phyloP scores from a whole-genome alignment of 2,797 vertebrate species.

The Molossus molossus region DNA sequence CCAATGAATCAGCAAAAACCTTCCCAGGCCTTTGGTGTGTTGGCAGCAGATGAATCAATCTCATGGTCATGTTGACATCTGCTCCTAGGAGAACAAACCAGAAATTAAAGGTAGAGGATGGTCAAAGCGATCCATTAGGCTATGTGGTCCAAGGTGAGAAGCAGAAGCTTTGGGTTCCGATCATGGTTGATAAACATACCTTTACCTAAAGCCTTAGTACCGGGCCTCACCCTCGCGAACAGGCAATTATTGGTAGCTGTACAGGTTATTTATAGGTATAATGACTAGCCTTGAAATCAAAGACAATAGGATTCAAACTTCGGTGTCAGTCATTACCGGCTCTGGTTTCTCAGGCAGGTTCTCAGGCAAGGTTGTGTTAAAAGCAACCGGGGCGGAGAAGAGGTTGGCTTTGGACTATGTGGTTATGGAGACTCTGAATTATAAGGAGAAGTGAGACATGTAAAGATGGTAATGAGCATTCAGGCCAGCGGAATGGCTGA shows the following conservation, averaged over 20 bases:
- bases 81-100: background rate
- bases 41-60: background rate
- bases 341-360: background rate
- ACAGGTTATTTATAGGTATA: background rate
- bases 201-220: background rate
- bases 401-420: background rate
- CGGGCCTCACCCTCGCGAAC: background rate
- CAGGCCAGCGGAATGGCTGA: background rate
- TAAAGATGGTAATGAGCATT: background rate
- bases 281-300: background rate
- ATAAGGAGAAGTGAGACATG: background rate
- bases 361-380: background rate
- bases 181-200: background rate
- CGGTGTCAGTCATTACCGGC: background rate
- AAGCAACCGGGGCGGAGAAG: background rate
- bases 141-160: background rate
- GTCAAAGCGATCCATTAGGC: background rate
- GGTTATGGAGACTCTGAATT: background rate
- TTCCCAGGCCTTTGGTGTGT: background rate
- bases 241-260: background rate
- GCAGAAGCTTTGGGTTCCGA: background rate
- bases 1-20: background rate
- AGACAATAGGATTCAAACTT: background rate
- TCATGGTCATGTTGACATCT: background rate
- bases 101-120: background rate